These are phyloP conservation scores for Criorhina ranunculi DNA, from an alignment of 2,888 invertebrate genomes.

Conservation along the genomic window DNA sequence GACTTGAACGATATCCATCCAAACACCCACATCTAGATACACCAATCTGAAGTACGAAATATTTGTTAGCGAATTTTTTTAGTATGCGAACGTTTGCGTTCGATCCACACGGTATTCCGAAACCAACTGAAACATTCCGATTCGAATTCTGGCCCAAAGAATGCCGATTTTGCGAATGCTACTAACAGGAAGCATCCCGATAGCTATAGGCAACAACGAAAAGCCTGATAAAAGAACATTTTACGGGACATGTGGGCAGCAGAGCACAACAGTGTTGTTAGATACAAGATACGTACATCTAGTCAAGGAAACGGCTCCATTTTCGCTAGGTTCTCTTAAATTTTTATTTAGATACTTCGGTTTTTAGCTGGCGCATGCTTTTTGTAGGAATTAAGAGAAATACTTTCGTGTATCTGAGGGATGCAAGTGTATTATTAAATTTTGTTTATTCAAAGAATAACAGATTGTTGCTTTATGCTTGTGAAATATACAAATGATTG, in stretches of 20 bases:
- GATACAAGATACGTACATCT: conserved; percentile 36
- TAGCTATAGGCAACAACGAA: conserved; percentile 25
- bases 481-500: neutral
- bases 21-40: neutral
- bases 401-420: neutral
- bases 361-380: conserved; percentile 48
- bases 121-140: conserved; percentile 61
- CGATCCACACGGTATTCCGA: conserved; percentile 54
- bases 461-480: conserved; percentile 55
- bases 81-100: conserved; percentile 33
- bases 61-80: conserved; percentile 12
- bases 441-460: conserved; percentile 41
- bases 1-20: neutral
- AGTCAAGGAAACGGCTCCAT: neutral
- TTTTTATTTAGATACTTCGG: neutral
- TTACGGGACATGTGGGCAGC: neutral
- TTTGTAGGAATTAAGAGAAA: conserved; percentile 10
- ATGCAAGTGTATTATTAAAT: conserved; percentile 5
- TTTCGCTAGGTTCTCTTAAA: conserved; percentile 69
- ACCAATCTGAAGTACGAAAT: neutral
- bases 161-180: conserved; percentile 23
- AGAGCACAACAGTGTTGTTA: conserved; percentile 15
- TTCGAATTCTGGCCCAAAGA: conserved; percentile 40
- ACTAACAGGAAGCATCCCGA: conserved; percentile 48
- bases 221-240: conserved; percentile 46